A percentile compares a stretch with the other conserved stretches of the same genome.
These are phyloP conservation scores for Diuraphis noxia DNA, from an alignment of 1,140 invertebrate genomes.

Conservation along the genomic window DNA sequence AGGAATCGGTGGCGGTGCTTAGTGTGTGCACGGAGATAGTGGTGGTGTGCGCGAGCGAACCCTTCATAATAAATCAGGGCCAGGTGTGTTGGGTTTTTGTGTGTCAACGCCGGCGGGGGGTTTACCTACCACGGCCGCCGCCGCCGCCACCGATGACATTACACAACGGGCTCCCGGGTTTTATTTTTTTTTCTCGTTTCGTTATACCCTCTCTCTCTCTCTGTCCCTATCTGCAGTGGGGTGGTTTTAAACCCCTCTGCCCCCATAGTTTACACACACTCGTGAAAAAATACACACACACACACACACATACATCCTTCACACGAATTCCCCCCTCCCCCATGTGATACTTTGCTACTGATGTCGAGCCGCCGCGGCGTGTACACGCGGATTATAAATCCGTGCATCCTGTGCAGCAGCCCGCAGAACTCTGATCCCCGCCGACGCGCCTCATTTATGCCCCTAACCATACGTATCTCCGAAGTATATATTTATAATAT, in stretches of 20 bases:
- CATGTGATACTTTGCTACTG: not conserved
- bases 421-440: not conserved
- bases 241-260: constrained; percentile 46
- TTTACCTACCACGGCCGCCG: constrained; percentile 32
- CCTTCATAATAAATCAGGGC: constrained; percentile 54
- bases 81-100: constrained; percentile 52
- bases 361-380: constrained; percentile 5
- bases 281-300: not conserved
- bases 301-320: not conserved
- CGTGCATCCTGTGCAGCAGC: constrained; percentile 28
- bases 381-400: constrained; percentile 43
- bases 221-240: not conserved
- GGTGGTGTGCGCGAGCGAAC: constrained; percentile 35
- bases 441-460: not conserved
- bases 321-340: not conserved
- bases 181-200: constrained; percentile 26
- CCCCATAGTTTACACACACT: not conserved
- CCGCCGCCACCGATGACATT: constrained; percentile 41
- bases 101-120: constrained; percentile 51
- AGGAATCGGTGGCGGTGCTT: not conserved
- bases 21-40: not conserved
- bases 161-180: constrained; percentile 53
- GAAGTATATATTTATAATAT: not conserved
- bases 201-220: not conserved
- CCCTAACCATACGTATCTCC: not conserved